Evolutionary conservation across 2,888 invertebrate genomes (phyloP).

Genomic region (Sarcophaga caerulescens): DNA sequence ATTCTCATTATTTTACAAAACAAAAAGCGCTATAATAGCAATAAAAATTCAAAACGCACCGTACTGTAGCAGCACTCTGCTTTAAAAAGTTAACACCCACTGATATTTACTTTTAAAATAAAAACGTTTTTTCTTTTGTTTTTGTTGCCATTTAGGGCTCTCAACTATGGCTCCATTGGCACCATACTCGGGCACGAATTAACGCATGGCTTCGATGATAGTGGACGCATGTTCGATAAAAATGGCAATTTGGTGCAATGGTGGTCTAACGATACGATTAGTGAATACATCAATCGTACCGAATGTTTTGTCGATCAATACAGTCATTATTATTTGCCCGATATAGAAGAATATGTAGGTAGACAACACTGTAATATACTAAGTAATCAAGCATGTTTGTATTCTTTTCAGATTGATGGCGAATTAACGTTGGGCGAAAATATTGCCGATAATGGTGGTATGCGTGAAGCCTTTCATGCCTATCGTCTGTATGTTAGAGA

Average conservation of each 20-base stretch:
- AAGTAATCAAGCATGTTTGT: background rate
- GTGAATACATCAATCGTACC: conserved; percentile 88
- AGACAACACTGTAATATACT: background rate
- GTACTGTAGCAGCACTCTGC: too few species aligned
- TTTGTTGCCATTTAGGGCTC: conserved; percentile 82
- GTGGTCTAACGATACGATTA: conserved; percentile 92
- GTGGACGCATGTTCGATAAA: conserved; percentile 90
- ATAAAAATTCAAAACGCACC: too few species aligned
- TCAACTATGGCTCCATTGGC: conserved; percentile 92
- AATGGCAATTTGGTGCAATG: conserved; percentile 93
- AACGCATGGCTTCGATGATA: conserved; percentile 83
- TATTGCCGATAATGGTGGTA: conserved; percentile 91
- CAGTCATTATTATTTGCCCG: conserved; percentile 85
- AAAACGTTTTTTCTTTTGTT: conserved; percentile 19
- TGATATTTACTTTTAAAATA: background rate
- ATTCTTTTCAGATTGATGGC: conserved; percentile 86
- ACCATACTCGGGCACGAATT: conserved; percentile 89
- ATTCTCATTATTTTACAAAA: too few species aligned
- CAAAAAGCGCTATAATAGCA: too few species aligned
- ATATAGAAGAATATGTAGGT: conserved; percentile 85
- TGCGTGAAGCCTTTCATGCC: conserved; percentile 88
- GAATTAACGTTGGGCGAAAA: conserved; percentile 90
- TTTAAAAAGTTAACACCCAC: background rate
- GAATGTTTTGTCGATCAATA: conserved; percentile 94
- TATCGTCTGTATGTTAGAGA: conserved; percentile 84